Conservation (phyloP, 2,113 vertebrate species). For the Pterocles burchelli region DNA sequence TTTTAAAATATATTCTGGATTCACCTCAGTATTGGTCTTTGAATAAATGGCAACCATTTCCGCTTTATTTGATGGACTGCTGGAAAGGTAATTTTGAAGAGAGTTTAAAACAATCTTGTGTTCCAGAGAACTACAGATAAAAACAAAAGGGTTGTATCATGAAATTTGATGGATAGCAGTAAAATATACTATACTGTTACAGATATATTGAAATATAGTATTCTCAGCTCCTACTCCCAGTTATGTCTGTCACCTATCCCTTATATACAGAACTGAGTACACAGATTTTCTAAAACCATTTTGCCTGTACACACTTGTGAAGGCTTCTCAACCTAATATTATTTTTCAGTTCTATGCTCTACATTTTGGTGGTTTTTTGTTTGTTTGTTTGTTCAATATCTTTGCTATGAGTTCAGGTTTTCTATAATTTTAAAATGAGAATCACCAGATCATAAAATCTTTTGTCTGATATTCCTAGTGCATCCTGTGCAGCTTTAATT, state of each 20-base stretch:
- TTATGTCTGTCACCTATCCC: not conserved
- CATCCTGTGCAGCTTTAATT: not conserved
- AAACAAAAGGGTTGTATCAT: not conserved
- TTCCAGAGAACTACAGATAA: not conserved
- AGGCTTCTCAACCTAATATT: not conserved
- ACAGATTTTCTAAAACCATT: not conserved
- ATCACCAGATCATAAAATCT: not conserved
- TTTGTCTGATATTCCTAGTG: not conserved
- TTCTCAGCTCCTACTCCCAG: not conserved
- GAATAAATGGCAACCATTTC: not conserved
- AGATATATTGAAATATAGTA: not conserved
- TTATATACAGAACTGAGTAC: not conserved
- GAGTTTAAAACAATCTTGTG: not conserved
- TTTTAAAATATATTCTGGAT: not conserved
- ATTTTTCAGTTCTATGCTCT: not conserved
- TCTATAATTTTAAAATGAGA: not conserved
- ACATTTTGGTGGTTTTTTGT: not conserved
- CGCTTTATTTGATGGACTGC: not conserved
- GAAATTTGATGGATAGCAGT: not conserved
- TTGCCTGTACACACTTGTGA: not conserved
- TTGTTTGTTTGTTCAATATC: not conserved
- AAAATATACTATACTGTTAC: not conserved
- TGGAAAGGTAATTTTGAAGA: not conserved
- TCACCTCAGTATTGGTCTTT: not conserved
- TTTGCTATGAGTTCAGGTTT: not conserved